Evolutionary conservation across 2,888 invertebrate genomes (phyloP).

Genomic region (Dascillus cervinus): DNA sequence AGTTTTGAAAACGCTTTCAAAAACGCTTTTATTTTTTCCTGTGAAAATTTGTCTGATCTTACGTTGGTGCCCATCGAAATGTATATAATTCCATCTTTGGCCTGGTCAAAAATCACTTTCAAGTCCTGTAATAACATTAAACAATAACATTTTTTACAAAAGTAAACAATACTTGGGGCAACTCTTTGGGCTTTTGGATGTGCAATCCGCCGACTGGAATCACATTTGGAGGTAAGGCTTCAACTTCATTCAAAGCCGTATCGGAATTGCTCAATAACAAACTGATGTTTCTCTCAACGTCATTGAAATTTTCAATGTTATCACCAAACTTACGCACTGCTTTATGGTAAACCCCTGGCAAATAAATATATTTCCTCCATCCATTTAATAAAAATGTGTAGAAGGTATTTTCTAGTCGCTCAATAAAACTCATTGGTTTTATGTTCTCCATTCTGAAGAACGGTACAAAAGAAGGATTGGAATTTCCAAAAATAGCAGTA

Average conservation of each 20-base stretch:
- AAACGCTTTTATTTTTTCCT: neutral
- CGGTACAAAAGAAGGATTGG: constrained; percentile 23
- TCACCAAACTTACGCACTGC: constrained; percentile 23
- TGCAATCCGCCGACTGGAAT: constrained; percentile 37
- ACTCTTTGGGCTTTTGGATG: constrained; percentile 20
- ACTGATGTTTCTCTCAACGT: constrained; percentile 24
- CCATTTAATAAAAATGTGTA: constrained; percentile 10
- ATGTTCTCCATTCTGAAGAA: constrained; percentile 16
- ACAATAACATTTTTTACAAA: no score
- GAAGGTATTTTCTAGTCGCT: constrained; percentile 22
- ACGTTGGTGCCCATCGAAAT: constrained; percentile 35
- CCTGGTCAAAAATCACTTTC: constrained; percentile 24
- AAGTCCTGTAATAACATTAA: constrained; percentile 8
- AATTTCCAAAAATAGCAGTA: constrained; percentile 13
- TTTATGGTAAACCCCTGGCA: constrained; percentile 15
- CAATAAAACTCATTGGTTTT: constrained; percentile 20
- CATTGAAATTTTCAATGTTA: constrained; percentile 20
- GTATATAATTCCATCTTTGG: constrained; percentile 30
- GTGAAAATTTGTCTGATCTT: neutral
- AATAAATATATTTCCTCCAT: constrained; percentile 11
- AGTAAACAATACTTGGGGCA: constrained; percentile 31
- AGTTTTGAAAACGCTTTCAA: constrained; percentile 1
- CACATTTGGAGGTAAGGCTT: constrained; percentile 33
- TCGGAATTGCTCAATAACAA: constrained; percentile 30
- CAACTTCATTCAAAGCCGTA: constrained; percentile 27